Evolutionary conservation across 2,797 vertebrate genomes (phyloP).

Genomic region (Helostoma temminkii): DNA sequence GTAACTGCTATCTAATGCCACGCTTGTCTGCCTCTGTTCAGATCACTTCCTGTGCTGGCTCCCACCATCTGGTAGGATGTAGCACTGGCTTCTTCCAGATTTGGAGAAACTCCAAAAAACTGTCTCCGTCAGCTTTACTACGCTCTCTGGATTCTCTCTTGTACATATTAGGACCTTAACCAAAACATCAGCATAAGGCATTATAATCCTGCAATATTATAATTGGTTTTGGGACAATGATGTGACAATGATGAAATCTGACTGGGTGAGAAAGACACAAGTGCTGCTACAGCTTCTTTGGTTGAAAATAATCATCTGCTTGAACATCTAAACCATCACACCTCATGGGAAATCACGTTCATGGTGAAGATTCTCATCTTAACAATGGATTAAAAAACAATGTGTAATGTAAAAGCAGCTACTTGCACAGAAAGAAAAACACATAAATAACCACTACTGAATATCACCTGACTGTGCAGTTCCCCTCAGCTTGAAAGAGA

Average conservation of each 20-base stretch:
- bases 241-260: constrained; percentile 16
- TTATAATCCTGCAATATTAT: constrained; percentile 37
- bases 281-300: too few relatives aligned
- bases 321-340: neutral
- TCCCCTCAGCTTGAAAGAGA: too few relatives aligned
- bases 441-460: too few relatives aligned
- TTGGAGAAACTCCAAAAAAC: constrained; percentile 47
- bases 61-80: constrained; percentile 59
- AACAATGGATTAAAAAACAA: neutral
- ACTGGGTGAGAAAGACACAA: constrained; percentile 11
- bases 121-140: constrained; percentile 30
- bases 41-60: constrained; percentile 56
- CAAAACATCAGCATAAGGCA: constrained; percentile 18
- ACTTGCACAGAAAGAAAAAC: too few relatives aligned
- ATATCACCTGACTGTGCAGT: too few relatives aligned
- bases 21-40: constrained; percentile 66
- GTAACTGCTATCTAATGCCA: constrained; percentile 55
- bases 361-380: neutral
- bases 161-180: constrained; percentile 26
- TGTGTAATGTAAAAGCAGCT: neutral
- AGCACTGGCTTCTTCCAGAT: constrained; percentile 31
- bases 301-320: neutral
- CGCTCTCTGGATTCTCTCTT: neutral
- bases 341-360: neutral
- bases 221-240: constrained; percentile 5